Base-by-base conservation (phyloP, 2,797 vertebrate genomes). In the Hippopotamyrus pictus region DNA sequence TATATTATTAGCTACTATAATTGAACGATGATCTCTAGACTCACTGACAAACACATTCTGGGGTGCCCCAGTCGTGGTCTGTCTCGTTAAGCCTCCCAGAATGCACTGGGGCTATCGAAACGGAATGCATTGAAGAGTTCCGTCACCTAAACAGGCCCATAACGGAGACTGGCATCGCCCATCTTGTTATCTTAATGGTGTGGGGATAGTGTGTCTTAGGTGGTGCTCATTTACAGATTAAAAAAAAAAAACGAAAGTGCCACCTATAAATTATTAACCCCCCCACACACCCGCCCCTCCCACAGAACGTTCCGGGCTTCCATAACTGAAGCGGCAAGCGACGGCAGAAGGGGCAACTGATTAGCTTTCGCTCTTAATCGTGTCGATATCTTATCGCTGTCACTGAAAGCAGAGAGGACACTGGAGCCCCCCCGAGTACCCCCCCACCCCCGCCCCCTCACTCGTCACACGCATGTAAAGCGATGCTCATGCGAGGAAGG, bases 111-210 rank as follows among this genome's bases (percentile, higher is more conserved):
- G 29, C 33, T n/a, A 5, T 41, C 33, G 57, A 69, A 5, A 44
- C 7, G 12, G 2, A 46, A 41, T 12, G 19, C 57, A 4, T 54
- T 14, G 53, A 46, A n/a, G 92, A 91, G 91, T 91, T 91, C 73
- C 57, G 62, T 48, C 89, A 93, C 91, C 94, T 94, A 93, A 95
- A 93, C 92, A 92, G 92, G 93, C 93, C 94, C 93, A 94, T 94
- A 93, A 93, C 93, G 48, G 88, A 91, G 93, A 94, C 94, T 93
- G 93, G 93, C 95, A 94, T 95, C 93, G 94, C 93, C 95, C 96
- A 96, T 97, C 96, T 97, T 97, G 97, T 98, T 97, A 97, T 97
- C 96, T 97, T 98, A 98, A 98, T 97, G 96, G 96, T 93, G 93
- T 93, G 90, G 92, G 94, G 95, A 96, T 96, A 93, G 93, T 90